A percentile compares a stretch with the other conserved stretches of the same genome.
phyloP scores from a whole-genome alignment of 2,113 vertebrate species.

The Paedocypris sp. region DNA sequence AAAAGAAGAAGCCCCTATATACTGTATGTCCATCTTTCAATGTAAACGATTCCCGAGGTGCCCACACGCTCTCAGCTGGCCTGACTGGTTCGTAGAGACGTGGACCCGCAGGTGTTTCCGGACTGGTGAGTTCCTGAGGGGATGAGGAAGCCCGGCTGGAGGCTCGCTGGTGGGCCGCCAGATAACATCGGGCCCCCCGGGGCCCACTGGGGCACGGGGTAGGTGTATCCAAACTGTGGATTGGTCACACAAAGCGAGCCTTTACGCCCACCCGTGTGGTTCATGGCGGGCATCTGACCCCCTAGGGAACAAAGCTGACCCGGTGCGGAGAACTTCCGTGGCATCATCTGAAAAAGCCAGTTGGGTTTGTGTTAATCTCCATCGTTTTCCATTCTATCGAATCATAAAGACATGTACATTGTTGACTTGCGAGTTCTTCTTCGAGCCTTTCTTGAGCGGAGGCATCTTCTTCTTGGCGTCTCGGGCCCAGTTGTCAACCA shows the following conservation, averaged over 20 bases:
- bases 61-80: constrained; percentile 32
- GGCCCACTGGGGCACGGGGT: constrained; percentile 68
- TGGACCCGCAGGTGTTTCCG: constrained; percentile 74
- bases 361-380: background rate
- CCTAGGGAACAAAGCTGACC: constrained; percentile 78
- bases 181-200: constrained; percentile 61
- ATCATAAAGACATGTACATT: constrained; percentile 60
- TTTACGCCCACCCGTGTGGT: constrained; percentile 75
- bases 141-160: constrained; percentile 79
- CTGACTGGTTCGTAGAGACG: constrained; percentile 85
- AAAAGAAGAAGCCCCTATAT: too few relatives aligned
- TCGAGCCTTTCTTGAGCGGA: constrained; percentile 77
- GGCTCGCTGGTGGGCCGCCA: constrained; percentile 45
- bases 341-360: constrained; percentile 39
- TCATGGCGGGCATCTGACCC: constrained; percentile 66
- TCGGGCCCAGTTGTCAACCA: constrained; percentile 93
- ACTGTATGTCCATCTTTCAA: too few relatives aligned
- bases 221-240: constrained; percentile 67
- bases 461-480: constrained; percentile 80
- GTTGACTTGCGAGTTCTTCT: constrained; percentile 45
- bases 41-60: too few relatives aligned
- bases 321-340: constrained; percentile 86
- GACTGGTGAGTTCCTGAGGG: constrained; percentile 67
- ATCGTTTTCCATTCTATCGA: too few relatives aligned
- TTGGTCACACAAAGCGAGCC: constrained; percentile 73